Evolutionary conservation across 2,888 invertebrate genomes (phyloP).

Genomic region (Vesta saturnalis): DNA sequence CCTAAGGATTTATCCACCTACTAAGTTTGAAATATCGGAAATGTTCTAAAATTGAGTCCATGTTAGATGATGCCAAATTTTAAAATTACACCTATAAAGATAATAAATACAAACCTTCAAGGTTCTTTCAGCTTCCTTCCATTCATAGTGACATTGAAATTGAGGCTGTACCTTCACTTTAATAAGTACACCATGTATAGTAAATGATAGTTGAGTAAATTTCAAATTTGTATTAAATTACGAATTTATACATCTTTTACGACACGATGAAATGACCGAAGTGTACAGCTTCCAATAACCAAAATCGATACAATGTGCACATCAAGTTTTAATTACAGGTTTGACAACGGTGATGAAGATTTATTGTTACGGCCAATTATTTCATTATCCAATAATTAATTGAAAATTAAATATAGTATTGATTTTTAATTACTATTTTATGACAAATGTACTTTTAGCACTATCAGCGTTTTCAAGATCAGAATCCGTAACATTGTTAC

Average conservation of each 20-base stretch:
- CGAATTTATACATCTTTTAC: background rate
- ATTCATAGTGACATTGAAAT: too few species aligned
- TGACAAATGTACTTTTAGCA: too few species aligned
- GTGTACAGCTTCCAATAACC: background rate
- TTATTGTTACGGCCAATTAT: background rate
- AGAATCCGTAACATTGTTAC: too few species aligned
- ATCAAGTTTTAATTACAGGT: background rate
- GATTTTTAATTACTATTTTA: too few species aligned
- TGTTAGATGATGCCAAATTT: conserved; percentile 9
- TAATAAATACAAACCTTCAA: background rate
- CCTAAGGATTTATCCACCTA: conserved; percentile 32
- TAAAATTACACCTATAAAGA: conserved; percentile 10
- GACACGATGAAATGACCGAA: too few species aligned
- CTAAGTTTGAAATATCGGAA: conserved; percentile 33
- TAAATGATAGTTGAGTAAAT: background rate
- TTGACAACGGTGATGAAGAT: background rate
- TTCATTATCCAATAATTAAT: background rate
- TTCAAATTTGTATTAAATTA: background rate
- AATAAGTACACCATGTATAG: background rate
- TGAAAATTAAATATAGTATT: too few species aligned
- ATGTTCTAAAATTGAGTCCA: conserved; percentile 30
- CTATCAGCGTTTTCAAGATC: too few species aligned
- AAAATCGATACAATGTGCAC: background rate
- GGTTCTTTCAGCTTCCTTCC: too few species aligned
- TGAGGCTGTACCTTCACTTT: background rate